Evolutionary conservation across 2,797 vertebrate genomes (phyloP), one percentile per base, ranked within the genome.

Genomic region (Paguma larvata): DNA sequence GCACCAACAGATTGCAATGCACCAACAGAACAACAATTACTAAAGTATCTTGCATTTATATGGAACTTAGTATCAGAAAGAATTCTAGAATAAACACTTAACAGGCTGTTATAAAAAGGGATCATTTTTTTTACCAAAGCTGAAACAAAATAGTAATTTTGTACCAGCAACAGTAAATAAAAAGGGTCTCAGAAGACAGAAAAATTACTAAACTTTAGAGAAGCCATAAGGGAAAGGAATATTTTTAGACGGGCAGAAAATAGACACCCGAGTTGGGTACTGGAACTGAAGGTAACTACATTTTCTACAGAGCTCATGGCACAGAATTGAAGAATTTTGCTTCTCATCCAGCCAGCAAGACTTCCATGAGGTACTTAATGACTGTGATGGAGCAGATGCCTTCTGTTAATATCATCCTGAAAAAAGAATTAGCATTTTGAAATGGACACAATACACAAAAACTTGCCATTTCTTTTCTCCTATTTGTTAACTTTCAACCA

Each of bases 181-280:
- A 1, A 89, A 0, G 1, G 0, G 5, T 87, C 92, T 94, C 84
- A 95, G 53, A 75, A 82, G 91, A 98, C 77, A 75, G 63, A 84
- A 96, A 97, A 70, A 92, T 95, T n/a, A 92, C 15, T 89, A 97
- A 97, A 91, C 83, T 84, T 96, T 85, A 92, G 78, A 97, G 87
- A 18, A 6, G 67, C 59, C 38, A 77, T 78, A 89, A 89, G 46
- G 59, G 46, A 96, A 6, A 87, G 4, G 3, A 67, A 48, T n/a
- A 15, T 68, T 51, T 95, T 91, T 41, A 80, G 21, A 63, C 73
- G 5, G 41, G 84, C 10, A 89, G 67, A 94, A 94, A 0, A 59
- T 3, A 96, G 68, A 91, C 1, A 62, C 0, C 0, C 41, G 91
- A 16, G 30, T 90, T 2, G 51, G 25, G 93, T 93, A 65, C 1